Evolutionary conservation across 2,113 vertebrate species (phyloP).

Genomic region (Butorides virescens): DNA sequence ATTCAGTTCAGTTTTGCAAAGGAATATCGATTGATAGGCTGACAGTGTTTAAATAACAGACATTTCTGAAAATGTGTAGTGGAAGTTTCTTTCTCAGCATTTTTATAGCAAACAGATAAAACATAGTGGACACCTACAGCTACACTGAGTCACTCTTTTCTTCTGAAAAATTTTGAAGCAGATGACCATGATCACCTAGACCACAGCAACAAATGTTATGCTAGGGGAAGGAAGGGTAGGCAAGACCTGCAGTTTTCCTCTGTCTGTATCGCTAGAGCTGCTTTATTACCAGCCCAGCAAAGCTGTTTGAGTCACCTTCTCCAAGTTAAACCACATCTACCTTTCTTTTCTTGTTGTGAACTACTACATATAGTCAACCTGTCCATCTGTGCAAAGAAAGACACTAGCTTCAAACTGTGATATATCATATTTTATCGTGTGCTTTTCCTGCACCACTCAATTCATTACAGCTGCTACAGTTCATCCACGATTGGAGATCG

Average conservation of each 20-base stretch:
- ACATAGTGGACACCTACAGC: background rate
- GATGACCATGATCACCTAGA: background rate
- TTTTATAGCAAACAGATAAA: background rate
- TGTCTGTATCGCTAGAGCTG: background rate
- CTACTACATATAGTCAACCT: background rate
- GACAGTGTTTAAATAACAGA: background rate
- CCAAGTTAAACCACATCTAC: background rate
- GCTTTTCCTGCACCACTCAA: background rate
- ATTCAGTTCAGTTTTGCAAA: background rate
- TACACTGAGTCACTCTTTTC: background rate
- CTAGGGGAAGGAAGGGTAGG: background rate
- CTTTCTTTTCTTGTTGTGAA: background rate
- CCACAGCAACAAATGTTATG: background rate
- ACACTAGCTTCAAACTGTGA: background rate
- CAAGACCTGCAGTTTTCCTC: background rate
- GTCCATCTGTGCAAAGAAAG: background rate
- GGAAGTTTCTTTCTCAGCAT: background rate
- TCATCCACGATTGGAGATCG: background rate
- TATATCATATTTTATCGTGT: background rate
- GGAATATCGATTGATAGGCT: background rate
- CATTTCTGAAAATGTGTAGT: background rate
- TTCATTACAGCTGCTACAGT: background rate
- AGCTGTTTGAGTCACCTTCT: background rate
- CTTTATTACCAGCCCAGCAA: background rate
- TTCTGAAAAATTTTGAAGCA: background rate